Evolutionary conservation across 53 echinoderm and acorn worm species (phyloP).

Genomic region (Apostichopus leukothele): DNA sequence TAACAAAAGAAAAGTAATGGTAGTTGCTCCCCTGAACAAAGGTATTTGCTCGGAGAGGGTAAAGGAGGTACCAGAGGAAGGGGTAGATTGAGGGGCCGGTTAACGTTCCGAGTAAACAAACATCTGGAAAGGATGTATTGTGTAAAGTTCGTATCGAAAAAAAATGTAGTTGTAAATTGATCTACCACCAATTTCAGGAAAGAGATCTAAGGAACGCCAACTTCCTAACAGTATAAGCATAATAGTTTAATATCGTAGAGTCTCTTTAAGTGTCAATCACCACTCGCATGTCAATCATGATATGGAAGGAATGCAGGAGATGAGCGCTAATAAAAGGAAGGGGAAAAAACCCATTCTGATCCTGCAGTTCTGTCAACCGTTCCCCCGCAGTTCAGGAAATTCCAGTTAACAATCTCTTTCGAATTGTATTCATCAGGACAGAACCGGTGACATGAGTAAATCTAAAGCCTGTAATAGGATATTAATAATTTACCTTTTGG

Average conservation of each 20-base stretch:
- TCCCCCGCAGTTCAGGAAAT: slow-evolving; percentile 22
- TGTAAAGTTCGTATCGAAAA: background rate
- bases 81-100: no score
- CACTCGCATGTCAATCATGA: background rate
- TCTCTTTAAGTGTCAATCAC: background rate
- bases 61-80: no score
- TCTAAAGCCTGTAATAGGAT: no score
- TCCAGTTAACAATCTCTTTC: background rate
- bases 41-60: no score
- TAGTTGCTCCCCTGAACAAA: no score
- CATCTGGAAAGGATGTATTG: background rate
- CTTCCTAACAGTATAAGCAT: background rate
- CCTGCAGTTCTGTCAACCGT: background rate
- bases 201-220: background rate
- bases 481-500: no score
- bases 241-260: background rate
- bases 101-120: no score
- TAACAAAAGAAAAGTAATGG: no score
- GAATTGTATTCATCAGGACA: background rate
- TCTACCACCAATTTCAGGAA: background rate
- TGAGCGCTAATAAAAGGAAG: slow-evolving; percentile 17
- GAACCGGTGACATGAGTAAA: background rate
- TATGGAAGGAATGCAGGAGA: slow-evolving; percentile 4
- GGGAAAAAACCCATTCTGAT: background rate
- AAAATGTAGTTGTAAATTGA: background rate